phyloP scores from a whole-genome alignment of 2,888 invertebrate species.

The Diloba caeruleocephala region DNA sequence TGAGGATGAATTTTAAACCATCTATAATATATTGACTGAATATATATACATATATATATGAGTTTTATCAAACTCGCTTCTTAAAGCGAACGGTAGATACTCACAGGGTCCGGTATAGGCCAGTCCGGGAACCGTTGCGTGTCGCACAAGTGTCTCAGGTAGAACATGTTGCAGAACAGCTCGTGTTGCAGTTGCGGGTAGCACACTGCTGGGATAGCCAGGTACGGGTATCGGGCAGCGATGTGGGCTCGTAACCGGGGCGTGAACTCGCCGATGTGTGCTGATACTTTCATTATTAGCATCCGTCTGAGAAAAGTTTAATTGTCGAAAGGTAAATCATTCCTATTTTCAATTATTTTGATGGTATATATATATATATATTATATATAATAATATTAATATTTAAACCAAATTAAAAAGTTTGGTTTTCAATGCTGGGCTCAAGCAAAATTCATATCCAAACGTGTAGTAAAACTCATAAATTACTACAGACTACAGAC shows the following conservation, averaged over 20 bases:
- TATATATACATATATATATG: too few species aligned
- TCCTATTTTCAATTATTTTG: too few species aligned
- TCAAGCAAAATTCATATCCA: too few species aligned
- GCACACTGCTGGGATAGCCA: conserved; percentile 97
- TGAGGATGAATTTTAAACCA: too few species aligned
- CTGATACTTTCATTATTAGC: conserved; percentile 98
- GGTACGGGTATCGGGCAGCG: conserved; percentile 97
- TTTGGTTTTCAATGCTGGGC: too few species aligned
- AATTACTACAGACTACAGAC: conserved; percentile 69
- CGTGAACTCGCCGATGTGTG: conserved; percentile 99
- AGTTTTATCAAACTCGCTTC: too few species aligned
- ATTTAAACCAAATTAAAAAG: too few species aligned
- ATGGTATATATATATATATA: too few species aligned
- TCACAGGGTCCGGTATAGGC: conserved; percentile 98
- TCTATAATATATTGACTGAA: too few species aligned
- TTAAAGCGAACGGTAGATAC: conserved; percentile 53
- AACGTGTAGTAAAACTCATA: not conserved
- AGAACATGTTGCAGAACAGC: conserved; percentile 99
- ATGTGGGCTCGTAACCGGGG: conserved; percentile 98
- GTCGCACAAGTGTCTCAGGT: conserved; percentile 98
- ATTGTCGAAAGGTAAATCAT: too few species aligned
- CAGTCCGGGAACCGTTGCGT: conserved; percentile 97
- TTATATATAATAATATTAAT: too few species aligned
- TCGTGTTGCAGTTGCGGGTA: conserved; percentile 98
- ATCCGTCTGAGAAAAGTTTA: conserved; percentile 89